These are phyloP conservation scores for Drosophila borealis DNA, from an alignment of 2,888 invertebrate genomes.

Conservation along the genomic window DNA sequence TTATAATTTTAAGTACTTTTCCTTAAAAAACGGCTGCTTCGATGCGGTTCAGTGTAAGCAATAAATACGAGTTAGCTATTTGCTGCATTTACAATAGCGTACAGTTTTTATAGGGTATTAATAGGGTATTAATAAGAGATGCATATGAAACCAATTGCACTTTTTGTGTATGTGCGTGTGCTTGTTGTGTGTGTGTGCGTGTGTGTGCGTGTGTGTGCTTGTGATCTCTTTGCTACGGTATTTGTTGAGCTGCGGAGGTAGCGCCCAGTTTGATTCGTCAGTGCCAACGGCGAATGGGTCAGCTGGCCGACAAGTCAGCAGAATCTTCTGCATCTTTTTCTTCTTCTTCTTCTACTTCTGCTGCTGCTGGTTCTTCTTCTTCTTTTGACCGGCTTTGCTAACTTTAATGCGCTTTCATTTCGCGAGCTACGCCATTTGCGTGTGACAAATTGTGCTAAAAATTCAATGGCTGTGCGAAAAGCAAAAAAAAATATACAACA, in stretches of 20 bases:
- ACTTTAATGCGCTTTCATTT: conserved; percentile 54
- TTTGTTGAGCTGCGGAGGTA: conserved; percentile 25
- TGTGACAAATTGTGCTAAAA: conserved; percentile 59
- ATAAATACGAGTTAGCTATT: no score
- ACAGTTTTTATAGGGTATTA: no score
- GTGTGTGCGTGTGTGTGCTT: background rate
- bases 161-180: background rate
- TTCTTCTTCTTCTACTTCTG: conserved; percentile 4
- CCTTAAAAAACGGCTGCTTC: no score
- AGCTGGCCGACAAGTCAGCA: conserved; percentile 36
- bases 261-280: conserved; percentile 19
- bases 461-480: conserved; percentile 35
- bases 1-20: no score
- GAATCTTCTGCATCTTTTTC: conserved; percentile 6
- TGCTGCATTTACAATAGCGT: no score
- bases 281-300: conserved; percentile 21
- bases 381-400: conserved; percentile 39
- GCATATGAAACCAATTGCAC: no score
- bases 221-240: background rate
- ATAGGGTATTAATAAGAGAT: no score
- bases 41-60: no score
- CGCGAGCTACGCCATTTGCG: conserved; percentile 51
- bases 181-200: background rate
- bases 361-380: background rate
- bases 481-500: background rate